Evolutionary conservation across 2,113 vertebrate species (phyloP), one percentile per base, ranked within the genome.

Genomic region (Scomber colias): DNA sequence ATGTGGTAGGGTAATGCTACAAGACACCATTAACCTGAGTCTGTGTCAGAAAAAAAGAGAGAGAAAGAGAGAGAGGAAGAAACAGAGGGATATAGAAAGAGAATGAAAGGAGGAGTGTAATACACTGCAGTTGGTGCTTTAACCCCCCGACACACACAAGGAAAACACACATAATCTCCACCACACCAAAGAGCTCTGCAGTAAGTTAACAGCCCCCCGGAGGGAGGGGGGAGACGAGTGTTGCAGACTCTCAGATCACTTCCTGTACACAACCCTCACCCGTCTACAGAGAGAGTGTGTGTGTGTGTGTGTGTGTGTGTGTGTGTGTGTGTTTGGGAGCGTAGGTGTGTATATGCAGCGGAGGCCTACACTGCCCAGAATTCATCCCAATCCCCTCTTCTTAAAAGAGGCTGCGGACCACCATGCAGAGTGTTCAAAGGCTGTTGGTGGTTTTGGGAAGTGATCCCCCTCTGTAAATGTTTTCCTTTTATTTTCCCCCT

Each of bases 101-200:
- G 79, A 84, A 48, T 51, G 50, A 56, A 40, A 79, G 31, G 65
- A 35, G 75, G 50, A 62, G 55, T 35, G 45, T 54, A 35, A 66
- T 4, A 77, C 60, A 57, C 31, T 59, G 54, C 56, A 53, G 67
- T 64, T 17, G 13, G 35, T 51, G 48, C 55, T 13, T 73, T 69
- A 70, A 71, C 74, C 61, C 31, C 19, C 5, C 1, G 10, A 71
- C 77, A 71, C 56, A 76, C 75, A 66, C 44, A 61, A 49, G 1
- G 66, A 46, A 71, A 78, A 79, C 79, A 70, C 53, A 44, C 31
- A 71, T 30, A 48, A 56, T 80, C n/a, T 54, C 6, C 94, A 92
- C 94, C 93, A 92, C 94, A 91, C 90, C 92, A 89, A 88, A 95
- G 94, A 93, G 75, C 93, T 94, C 91, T 91, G 94, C 96, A 95